These are phyloP conservation scores for Alectoris magna DNA, from an alignment of 2,797 vertebrate genomes.

Conservation along the genomic window DNA sequence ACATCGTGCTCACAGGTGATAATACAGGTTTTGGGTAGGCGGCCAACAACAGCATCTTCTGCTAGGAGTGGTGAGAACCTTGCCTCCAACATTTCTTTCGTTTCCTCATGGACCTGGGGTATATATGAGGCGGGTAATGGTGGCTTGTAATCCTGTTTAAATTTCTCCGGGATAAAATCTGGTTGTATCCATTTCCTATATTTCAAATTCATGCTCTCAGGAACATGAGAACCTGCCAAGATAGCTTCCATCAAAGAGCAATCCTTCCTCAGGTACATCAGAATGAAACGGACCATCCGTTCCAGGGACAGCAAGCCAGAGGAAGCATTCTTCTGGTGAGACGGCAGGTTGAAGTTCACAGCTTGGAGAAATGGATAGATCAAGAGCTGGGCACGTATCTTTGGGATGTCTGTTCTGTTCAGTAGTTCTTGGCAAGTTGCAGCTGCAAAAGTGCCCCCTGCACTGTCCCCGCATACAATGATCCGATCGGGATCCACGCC, in stretches of 20 bases:
- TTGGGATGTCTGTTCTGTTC: not conserved
- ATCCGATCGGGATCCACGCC: not conserved
- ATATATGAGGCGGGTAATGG: not conserved
- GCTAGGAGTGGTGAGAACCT: not conserved
- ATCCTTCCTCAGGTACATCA: constrained; percentile 35
- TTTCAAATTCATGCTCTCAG: not conserved
- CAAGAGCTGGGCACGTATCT: constrained; percentile 32
- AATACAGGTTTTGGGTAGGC: constrained; percentile 18
- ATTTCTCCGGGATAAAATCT: not conserved
- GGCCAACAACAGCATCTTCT: constrained; percentile 7
- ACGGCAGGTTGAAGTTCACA: constrained; percentile 13
- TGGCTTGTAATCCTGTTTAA: not conserved
- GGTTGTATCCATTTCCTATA: constrained; percentile 13
- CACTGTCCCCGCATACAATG: constrained; percentile 18
- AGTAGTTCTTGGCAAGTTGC: not conserved
- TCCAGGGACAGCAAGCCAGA: not conserved
- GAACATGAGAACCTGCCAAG: constrained; percentile 31
- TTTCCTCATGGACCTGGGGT: not conserved
- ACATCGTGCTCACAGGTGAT: constrained; percentile 29
- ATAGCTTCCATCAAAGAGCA: not conserved
- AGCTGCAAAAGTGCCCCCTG: not conserved
- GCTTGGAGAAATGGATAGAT: constrained; percentile 40
- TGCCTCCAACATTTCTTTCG: not conserved
- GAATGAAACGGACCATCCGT: not conserved
- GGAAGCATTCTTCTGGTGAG: constrained; percentile 36